Evolutionary conservation across 2,113 vertebrate genomes (phyloP).

Genomic region (Corythornis madagascariensis): DNA sequence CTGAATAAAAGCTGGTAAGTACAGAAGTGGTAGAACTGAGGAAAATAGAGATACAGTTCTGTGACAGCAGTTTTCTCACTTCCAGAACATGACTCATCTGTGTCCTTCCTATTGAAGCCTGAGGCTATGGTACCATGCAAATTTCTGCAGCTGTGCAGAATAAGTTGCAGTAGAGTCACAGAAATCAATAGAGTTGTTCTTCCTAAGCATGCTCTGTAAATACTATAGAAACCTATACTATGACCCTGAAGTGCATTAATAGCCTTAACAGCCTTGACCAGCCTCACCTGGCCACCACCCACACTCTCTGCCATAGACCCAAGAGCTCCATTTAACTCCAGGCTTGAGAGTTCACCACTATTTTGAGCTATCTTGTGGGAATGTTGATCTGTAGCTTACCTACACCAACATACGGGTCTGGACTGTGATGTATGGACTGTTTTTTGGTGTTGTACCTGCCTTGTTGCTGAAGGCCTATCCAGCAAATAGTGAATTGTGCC

Average conservation of each 20-base stretch:
- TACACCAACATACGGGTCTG: not conserved
- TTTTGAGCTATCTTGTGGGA: accelerated
- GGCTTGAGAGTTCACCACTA: accelerated
- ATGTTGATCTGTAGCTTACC: accelerated
- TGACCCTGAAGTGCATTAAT: not conserved
- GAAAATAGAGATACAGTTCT: not conserved
- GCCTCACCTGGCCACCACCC: not conserved
- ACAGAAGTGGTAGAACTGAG: not conserved
- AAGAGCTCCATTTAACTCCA: not conserved
- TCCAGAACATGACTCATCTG: not conserved
- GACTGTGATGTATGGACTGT: accelerated
- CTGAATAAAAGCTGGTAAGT: not conserved
- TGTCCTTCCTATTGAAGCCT: not conserved
- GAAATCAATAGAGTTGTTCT: not conserved
- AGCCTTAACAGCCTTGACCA: not conserved
- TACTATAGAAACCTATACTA: accelerated
- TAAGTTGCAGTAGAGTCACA: accelerated
- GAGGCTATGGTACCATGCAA: not conserved
- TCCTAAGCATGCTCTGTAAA: not conserved
- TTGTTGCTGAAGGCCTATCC: not conserved
- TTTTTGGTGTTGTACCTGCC: accelerated
- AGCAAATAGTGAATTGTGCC: not conserved
- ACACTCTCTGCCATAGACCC: not conserved
- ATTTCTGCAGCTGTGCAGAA: accelerated
- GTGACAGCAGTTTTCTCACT: not conserved